Percentiles rank a stretch among this genome's conserved stretches.
These are phyloP conservation scores for Equus przewalskii DNA, from an alignment of 2,113 vertebrate species.

Conservation along the genomic window DNA sequence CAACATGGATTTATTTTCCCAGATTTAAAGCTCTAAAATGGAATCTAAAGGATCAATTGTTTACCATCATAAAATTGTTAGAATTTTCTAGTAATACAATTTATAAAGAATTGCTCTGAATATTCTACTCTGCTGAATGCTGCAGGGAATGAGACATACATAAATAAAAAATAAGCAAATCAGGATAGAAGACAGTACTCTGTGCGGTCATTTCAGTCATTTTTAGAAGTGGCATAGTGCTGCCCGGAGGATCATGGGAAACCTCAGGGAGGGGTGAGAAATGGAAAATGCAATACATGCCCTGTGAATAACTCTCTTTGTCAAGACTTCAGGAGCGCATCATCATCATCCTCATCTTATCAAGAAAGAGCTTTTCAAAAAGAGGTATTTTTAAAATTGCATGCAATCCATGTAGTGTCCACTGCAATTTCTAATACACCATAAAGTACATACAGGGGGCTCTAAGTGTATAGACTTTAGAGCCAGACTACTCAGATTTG, in stretches of 20 bases:
- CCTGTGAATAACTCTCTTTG: background rate
- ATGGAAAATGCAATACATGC: background rate
- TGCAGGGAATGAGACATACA: background rate
- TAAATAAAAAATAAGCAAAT: background rate
- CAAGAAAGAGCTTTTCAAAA: background rate
- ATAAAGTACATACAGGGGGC: background rate
- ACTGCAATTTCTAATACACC: background rate
- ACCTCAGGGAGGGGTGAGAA: background rate
- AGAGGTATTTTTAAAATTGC: background rate
- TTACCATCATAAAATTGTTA: background rate
- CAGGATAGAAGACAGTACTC: background rate
- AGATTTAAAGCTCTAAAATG: background rate
- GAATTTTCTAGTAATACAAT: background rate
- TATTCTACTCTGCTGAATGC: background rate
- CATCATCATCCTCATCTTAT: background rate
- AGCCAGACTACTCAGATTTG: background rate
- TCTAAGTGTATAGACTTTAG: background rate
- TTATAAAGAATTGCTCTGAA: background rate
- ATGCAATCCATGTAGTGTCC: background rate
- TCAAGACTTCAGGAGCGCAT: background rate
- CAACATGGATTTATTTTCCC: background rate
- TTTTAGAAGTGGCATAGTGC: background rate
- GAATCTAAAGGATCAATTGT: background rate
- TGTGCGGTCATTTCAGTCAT: background rate
- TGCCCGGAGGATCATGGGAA: background rate